phyloP scores from a whole-genome alignment of 1,140 invertebrate genomes.

The Steinernema khuongi region DNA sequence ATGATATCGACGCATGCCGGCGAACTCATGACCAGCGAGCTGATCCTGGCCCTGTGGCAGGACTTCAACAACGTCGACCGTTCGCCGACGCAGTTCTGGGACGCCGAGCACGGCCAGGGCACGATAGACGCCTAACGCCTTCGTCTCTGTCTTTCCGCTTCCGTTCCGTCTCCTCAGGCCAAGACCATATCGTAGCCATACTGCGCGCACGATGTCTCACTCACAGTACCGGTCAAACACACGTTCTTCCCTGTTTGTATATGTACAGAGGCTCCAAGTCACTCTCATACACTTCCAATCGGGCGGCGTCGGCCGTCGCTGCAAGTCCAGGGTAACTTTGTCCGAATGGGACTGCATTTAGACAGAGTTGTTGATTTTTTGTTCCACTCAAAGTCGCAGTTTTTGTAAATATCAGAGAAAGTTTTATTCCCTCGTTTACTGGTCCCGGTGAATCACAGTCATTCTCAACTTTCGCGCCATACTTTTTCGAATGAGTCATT shows the following conservation, averaged over 20 bases:
- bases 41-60: constrained; percentile 57
- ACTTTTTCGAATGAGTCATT: too few relatives aligned
- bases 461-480: not conserved
- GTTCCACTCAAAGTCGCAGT: not conserved
- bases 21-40: constrained; percentile 55
- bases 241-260: too few relatives aligned
- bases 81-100: constrained; percentile 52
- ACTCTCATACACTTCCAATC: too few relatives aligned
- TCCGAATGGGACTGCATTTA: not conserved
- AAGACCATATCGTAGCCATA: too few relatives aligned
- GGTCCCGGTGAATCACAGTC: not conserved
- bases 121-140: not conserved
- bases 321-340: not conserved
- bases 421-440: not conserved
- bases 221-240: too few relatives aligned
- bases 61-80: constrained; percentile 59
- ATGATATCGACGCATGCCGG: constrained; percentile 56
- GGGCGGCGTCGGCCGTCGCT: too few relatives aligned
- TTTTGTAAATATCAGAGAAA: not conserved
- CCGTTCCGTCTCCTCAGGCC: not conserved
- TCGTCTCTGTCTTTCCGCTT: not conserved
- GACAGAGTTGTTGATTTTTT: not conserved
- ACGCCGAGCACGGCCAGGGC: constrained; percentile 44
- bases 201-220: too few relatives aligned
- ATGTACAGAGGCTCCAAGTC: too few relatives aligned